Percentiles rank a stretch among this genome's conserved stretches.
These are phyloP conservation scores for Clusia tigrina DNA, from an alignment of 2,888 invertebrate genomes.

Conservation along the genomic window DNA sequence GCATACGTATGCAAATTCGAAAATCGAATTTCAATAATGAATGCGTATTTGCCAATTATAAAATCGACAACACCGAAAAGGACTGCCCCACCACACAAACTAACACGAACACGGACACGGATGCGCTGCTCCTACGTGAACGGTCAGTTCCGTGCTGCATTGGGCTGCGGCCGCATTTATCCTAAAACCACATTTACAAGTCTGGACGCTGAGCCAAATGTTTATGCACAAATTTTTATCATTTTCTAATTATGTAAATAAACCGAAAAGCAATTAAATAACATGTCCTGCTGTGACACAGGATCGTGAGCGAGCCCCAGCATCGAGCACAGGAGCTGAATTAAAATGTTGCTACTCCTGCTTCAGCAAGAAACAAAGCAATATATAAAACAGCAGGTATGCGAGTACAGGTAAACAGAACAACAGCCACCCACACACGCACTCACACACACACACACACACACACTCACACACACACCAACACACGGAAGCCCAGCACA, in stretches of 20 bases:
- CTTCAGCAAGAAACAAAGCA: not conserved
- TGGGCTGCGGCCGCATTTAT: not conserved
- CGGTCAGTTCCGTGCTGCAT: too few relatives aligned
- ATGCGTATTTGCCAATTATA: conserved; percentile 8
- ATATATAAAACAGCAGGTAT: not conserved
- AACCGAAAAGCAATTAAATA: conserved; percentile 50
- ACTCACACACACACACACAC: conserved; percentile 5
- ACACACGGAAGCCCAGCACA: not conserved
- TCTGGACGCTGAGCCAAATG: too few relatives aligned
- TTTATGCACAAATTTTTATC: too few relatives aligned
- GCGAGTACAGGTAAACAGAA: not conserved
- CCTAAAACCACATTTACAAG: not conserved
- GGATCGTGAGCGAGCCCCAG: not conserved
- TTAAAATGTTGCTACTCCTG: not conserved
- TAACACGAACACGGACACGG: too few relatives aligned
- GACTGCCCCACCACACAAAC: not conserved
- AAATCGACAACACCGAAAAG: not conserved
- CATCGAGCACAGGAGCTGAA: not conserved
- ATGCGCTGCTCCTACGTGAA: too few relatives aligned
- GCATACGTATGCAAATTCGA: conserved; percentile 50
- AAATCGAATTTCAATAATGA: conserved; percentile 49
- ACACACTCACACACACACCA: conserved; percentile 2
- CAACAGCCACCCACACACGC: not conserved
- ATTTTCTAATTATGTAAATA: conserved; percentile 52
- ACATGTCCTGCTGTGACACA: conserved; percentile 32